Evolutionary conservation across 2,888 invertebrate species (phyloP).

Genomic region (Zaprionus bogoriensis): DNA sequence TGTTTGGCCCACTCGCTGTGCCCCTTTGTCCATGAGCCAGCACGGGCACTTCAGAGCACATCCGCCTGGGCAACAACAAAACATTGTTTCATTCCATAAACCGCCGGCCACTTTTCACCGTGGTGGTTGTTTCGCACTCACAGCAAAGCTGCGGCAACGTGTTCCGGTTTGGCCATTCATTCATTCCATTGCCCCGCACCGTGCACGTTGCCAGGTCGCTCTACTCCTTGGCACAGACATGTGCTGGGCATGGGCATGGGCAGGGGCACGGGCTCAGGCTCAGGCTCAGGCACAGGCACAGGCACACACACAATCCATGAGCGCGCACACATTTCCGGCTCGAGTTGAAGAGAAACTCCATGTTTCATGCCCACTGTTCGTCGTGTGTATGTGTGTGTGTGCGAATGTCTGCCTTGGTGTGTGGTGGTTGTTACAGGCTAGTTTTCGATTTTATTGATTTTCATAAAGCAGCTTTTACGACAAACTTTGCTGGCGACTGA

Average conservation of each 20-base stretch:
- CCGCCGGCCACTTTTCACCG: constrained; percentile 44
- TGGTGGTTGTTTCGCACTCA: constrained; percentile 62
- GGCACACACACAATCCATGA: constrained; percentile 34
- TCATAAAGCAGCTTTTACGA: constrained; percentile 59
- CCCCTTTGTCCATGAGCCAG: background rate
- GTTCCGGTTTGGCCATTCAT: constrained; percentile 60
- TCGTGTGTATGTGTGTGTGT: background rate
- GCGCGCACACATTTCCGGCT: constrained; percentile 54
- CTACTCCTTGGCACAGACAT: constrained; percentile 48
- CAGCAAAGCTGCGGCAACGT: constrained; percentile 47
- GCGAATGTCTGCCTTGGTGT: constrained; percentile 8
- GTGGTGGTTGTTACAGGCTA: constrained; percentile 61
- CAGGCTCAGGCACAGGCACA: too few relatives aligned
- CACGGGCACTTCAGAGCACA: constrained; percentile 50
- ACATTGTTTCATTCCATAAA: constrained; percentile 68
- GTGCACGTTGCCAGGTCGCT: constrained; percentile 18
- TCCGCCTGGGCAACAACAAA: constrained; percentile 54
- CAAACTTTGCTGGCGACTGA: constrained; percentile 19
- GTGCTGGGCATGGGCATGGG: too few relatives aligned
- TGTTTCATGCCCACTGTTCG: constrained; percentile 14
- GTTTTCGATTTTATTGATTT: constrained; percentile 76
- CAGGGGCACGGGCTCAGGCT: too few relatives aligned
- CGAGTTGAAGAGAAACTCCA: constrained; percentile 29
- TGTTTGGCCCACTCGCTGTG: too few relatives aligned
- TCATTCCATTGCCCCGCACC: constrained; percentile 15